These are phyloP conservation scores for Lacerta bilineata DNA, from an alignment of 2,797 vertebrate species.

Conservation along the genomic window DNA sequence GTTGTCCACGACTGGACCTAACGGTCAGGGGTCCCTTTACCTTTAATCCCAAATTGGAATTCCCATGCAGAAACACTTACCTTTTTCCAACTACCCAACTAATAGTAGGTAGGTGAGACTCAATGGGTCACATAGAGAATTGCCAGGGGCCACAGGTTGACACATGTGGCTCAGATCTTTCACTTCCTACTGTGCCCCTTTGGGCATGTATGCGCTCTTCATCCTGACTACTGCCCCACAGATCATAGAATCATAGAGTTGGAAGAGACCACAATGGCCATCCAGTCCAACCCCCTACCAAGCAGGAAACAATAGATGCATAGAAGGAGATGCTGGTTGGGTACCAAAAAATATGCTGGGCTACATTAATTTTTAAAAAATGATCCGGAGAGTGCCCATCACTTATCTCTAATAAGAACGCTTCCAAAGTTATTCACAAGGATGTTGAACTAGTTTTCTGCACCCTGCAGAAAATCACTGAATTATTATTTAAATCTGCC, in stretches of 20 bases:
- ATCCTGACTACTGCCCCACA: background rate
- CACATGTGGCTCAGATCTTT: background rate
- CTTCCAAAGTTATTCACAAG: background rate
- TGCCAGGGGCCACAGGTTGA: background rate
- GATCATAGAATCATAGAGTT: background rate
- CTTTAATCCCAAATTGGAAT: too few species aligned
- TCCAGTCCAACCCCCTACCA: too few species aligned
- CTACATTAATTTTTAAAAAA: background rate
- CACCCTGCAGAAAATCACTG: background rate
- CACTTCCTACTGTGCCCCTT: background rate
- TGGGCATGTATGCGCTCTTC: background rate
- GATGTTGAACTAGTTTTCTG: background rate
- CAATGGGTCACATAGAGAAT: too few species aligned
- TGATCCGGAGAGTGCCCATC: background rate
- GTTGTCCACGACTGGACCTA: too few species aligned
- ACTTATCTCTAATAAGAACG: background rate
- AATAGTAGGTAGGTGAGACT: too few species aligned
- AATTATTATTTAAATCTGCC: background rate
- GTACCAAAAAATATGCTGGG: background rate
- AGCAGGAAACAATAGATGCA: background rate
- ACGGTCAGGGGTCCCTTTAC: too few species aligned
- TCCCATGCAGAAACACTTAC: too few species aligned
- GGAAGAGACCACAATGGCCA: too few species aligned
- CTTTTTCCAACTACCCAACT: too few species aligned
- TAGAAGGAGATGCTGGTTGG: background rate